Conservation (phyloP, 2,797 vertebrate genomes). For the Intellagama lesueurii region DNA sequence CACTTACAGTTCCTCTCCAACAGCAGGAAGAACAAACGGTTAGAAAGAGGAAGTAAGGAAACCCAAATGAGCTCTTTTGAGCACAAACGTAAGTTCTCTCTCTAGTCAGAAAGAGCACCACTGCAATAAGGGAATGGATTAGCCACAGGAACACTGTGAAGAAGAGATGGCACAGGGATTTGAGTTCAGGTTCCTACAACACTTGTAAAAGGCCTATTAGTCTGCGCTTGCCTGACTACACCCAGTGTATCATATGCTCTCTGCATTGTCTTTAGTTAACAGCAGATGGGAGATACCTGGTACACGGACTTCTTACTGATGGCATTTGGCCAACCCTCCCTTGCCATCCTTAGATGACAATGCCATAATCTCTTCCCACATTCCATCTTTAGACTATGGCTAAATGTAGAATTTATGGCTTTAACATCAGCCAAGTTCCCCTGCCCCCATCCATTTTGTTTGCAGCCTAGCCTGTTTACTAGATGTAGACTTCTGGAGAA, state of each 20-base stretch:
- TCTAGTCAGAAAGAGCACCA: slow-evolving; percentile 1
- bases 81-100: not conserved
- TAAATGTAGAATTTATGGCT: not conserved
- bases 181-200: not conserved
- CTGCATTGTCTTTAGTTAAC: not conserved
- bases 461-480: too few relatives aligned
- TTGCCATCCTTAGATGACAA: not conserved
- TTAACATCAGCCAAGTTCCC: not conserved
- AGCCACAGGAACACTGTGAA: not conserved
- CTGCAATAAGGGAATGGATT: not conserved
- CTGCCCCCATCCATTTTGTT: not conserved
- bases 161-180: not conserved
- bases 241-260: not conserved
- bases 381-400: not conserved
- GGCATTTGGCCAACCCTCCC: too few relatives aligned
- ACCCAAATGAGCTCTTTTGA: not conserved
- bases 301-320: not conserved
- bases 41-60: slow-evolving; percentile 19
- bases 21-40: not conserved
- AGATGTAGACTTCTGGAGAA: not conserved
- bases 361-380: not conserved
- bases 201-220: not conserved
- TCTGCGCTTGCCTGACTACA: not conserved
- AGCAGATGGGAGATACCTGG: not conserved
- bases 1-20: not conserved